These are phyloP conservation scores for Cenopis cana DNA, from an alignment of 2,888 invertebrate genomes.

Conservation along the genomic window DNA sequence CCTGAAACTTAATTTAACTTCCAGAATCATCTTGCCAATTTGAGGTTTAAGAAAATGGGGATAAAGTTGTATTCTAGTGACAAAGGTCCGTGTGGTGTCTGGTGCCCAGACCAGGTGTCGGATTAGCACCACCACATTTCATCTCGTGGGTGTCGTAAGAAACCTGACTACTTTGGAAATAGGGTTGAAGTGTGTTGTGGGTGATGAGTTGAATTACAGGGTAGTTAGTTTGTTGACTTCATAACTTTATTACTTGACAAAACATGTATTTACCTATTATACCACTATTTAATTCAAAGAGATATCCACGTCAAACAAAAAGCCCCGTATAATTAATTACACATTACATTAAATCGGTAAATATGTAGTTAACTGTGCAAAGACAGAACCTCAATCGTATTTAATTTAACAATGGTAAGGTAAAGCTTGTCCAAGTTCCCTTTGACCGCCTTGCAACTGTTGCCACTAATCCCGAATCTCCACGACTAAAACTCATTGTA, in stretches of 20 bases:
- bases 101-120: too few relatives aligned
- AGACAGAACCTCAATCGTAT: constrained; percentile 22
- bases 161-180: too few relatives aligned
- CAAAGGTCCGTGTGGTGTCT: too few relatives aligned
- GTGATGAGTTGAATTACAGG: too few relatives aligned
- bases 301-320: not conserved
- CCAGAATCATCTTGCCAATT: not conserved
- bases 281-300: not conserved
- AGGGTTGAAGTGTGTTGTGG: too few relatives aligned
- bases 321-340: not conserved
- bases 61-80: too few relatives aligned
- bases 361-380: constrained; percentile 16
- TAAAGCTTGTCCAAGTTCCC: constrained; percentile 16
- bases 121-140: too few relatives aligned
- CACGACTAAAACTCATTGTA: constrained; percentile 31
- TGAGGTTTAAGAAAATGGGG: too few relatives aligned
- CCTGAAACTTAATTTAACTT: not conserved
- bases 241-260: too few relatives aligned
- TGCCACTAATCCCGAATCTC: constrained; percentile 8
- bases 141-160: too few relatives aligned
- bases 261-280: too few relatives aligned
- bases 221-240: too few relatives aligned
- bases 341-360: not conserved
- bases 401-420: constrained; percentile 19
- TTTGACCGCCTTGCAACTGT: constrained; percentile 20